phyloP scores from a whole-genome alignment of 2,113 vertebrate species.

The Anser cygnoides region DNA sequence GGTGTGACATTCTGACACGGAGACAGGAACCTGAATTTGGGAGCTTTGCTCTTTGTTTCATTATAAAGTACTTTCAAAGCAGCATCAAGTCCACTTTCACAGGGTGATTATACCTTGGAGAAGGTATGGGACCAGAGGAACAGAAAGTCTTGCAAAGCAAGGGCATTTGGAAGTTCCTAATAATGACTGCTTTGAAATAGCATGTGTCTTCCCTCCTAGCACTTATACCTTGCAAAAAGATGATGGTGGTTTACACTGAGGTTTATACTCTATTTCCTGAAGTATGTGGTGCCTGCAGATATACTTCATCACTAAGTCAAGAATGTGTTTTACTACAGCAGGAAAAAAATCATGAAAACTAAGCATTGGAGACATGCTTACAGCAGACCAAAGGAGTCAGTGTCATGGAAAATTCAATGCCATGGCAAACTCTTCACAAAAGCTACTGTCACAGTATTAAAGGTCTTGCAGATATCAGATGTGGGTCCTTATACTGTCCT shows the following conservation, averaged over 20 bases:
- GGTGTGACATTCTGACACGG: not conserved
- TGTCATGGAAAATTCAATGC: not conserved
- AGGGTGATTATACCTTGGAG: not conserved
- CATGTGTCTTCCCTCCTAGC: not conserved
- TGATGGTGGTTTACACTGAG: not conserved
- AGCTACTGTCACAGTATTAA: not conserved
- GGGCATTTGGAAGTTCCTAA: not conserved
- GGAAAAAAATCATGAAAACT: not conserved
- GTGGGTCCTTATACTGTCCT: not conserved
- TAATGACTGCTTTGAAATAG: not conserved
- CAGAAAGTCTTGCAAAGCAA: no score
- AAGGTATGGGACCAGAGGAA: no score
- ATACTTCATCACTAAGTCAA: not conserved
- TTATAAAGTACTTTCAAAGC: not conserved
- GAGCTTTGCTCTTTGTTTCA: not conserved
- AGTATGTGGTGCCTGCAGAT: accelerated
- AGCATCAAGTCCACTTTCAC: not conserved
- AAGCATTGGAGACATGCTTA: not conserved
- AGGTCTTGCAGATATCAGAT: not conserved
- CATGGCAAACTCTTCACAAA: not conserved
- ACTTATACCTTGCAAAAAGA: not conserved
- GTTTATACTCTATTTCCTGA: not conserved
- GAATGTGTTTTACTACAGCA: not conserved
- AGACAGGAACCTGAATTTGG: accelerated
- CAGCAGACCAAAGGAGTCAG: not conserved